phyloP scores from a whole-genome alignment of 2,888 invertebrate species.

The Bibio marci region DNA sequence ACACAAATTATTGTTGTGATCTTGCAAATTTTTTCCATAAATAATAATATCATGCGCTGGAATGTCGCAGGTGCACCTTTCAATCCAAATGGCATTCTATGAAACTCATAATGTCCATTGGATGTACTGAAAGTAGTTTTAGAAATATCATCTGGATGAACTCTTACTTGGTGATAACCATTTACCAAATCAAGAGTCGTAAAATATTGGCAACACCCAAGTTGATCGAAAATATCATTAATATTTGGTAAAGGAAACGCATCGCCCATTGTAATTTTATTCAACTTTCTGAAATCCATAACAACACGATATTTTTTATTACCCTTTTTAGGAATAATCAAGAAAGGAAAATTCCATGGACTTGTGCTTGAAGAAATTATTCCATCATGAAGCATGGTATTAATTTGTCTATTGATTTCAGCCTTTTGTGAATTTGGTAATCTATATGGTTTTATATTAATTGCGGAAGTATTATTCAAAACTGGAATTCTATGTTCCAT shows the following conservation, averaged over 20 bases:
- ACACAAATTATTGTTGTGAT: constrained; percentile 12
- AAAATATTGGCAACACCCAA: neutral
- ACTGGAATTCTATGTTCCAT: neutral
- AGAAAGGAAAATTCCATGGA: no score
- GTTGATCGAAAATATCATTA: neutral
- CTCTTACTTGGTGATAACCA: neutral
- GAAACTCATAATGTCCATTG: neutral
- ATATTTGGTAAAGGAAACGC: neutral
- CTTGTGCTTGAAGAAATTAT: no score
- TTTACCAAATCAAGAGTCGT: neutral
- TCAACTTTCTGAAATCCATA: neutral
- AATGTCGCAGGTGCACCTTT: neutral
- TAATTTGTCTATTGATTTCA: no score
- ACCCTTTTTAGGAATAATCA: no score
- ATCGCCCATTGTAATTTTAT: neutral
- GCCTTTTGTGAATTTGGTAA: no score
- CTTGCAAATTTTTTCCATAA: constrained; percentile 12
- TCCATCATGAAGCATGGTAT: no score
- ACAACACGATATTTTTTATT: neutral
- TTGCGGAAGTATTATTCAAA: no score
- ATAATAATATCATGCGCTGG: neutral
- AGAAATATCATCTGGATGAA: neutral
- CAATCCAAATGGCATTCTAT: neutral
- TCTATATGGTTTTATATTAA: no score
- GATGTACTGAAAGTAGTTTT: neutral